These are phyloP conservation scores for Lophotriccus pileatus DNA, from an alignment of 2,797 vertebrate genomes.

Conservation along the genomic window DNA sequence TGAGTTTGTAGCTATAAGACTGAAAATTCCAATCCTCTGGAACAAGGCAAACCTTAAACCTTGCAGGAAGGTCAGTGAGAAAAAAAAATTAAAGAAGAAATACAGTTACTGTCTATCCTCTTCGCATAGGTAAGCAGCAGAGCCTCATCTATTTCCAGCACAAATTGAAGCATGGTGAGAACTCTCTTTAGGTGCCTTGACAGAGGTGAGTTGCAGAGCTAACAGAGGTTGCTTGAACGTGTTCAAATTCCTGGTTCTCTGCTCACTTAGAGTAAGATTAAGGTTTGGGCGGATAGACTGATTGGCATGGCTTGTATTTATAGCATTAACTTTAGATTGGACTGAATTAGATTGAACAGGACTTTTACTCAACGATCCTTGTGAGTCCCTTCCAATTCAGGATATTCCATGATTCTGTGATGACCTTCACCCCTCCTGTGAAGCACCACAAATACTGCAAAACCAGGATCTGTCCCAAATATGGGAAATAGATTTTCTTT, in stretches of 20 bases:
- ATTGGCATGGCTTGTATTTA: background rate
- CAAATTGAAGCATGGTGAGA: background rate
- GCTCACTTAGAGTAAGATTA: background rate
- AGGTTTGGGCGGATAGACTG: background rate
- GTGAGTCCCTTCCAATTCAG: background rate
- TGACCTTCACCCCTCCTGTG: accelerated
- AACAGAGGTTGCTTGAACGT: background rate
- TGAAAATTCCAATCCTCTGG: background rate
- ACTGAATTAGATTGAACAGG: background rate
- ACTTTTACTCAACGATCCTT: background rate
- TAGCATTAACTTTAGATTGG: background rate
- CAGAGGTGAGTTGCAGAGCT: background rate
- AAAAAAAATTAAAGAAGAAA: background rate
- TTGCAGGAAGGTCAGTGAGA: background rate
- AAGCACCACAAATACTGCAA: background rate
- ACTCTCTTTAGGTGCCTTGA: background rate
- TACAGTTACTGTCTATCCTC: background rate
- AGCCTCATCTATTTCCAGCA: background rate
- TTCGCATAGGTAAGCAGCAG: background rate
- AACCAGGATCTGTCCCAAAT: background rate
- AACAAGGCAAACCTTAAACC: background rate
- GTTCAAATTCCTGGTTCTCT: background rate
- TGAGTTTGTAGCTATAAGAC: background rate
- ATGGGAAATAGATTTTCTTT: accelerated
- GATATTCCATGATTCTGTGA: background rate